Evolutionary conservation across 2,113 vertebrate genomes (phyloP).

Genomic region (Gila orcuttii): DNA sequence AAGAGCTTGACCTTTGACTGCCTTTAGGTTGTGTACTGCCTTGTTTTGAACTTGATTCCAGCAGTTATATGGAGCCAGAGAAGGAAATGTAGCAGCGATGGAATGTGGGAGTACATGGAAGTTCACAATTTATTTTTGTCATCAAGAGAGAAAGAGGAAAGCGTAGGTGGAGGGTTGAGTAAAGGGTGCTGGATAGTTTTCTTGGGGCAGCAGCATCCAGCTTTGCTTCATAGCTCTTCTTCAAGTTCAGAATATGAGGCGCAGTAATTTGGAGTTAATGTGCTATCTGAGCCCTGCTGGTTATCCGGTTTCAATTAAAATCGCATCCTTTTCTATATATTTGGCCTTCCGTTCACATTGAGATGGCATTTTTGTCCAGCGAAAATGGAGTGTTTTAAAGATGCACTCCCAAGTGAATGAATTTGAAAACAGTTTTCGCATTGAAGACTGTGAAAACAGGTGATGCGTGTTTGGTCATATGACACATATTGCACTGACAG

Average conservation of each 20-base stretch:
- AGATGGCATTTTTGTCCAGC: too few relatives aligned
- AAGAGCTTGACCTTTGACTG: neutral
- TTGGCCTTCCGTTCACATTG: neutral
- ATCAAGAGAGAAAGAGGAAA: neutral
- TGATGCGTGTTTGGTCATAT: too few relatives aligned
- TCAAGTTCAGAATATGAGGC: neutral
- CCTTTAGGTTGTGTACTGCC: neutral
- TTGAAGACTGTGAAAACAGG: too few relatives aligned
- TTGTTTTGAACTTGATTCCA: neutral
- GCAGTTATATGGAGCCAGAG: neutral
- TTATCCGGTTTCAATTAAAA: too few relatives aligned
- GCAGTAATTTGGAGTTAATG: neutral
- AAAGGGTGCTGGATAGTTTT: neutral
- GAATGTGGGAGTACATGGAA: neutral
- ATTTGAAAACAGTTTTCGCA: too few relatives aligned
- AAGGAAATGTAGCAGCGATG: neutral
- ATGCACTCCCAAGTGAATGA: too few relatives aligned
- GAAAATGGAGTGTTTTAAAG: too few relatives aligned
- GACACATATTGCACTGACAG: too few relatives aligned
- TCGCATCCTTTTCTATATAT: neutral
- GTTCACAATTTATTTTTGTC: conserved; percentile 15
- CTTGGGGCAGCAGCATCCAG: neutral
- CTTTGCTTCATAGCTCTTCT: neutral
- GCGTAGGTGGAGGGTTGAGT: neutral
- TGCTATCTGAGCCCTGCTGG: neutral